A percentile compares a stretch with the other conserved stretches of the same genome.
Evolutionary conservation across 2,797 vertebrate genomes (phyloP).

Genomic region (Ctenochaetus hawaiiensis): DNA sequence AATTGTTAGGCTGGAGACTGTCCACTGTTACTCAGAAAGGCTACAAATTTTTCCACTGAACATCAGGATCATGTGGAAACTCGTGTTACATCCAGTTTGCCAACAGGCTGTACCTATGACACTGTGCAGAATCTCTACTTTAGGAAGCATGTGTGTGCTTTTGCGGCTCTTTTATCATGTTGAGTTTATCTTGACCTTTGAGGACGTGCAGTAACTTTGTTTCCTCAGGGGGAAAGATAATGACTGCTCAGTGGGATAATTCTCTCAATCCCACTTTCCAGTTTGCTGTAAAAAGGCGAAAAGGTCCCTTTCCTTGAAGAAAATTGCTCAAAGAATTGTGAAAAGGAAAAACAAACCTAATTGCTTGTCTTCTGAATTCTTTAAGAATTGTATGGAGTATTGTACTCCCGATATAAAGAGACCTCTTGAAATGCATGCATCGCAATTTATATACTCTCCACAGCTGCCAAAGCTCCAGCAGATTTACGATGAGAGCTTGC

Average conservation of each 20-base stretch:
- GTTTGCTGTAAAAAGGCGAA: not conserved
- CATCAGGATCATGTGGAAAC: constrained; percentile 40
- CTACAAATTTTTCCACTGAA: constrained; percentile 44
- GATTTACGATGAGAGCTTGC: constrained; percentile 74
- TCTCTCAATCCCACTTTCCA: constrained; percentile 20
- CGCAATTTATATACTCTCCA: constrained; percentile 8
- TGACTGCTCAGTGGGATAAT: constrained; percentile 6
- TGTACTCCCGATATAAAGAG: constrained; percentile 34
- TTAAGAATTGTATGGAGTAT: constrained; percentile 20
- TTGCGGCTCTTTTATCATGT: constrained; percentile 1
- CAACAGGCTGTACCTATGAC: constrained; percentile 16
- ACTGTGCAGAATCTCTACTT: constrained; percentile 29
- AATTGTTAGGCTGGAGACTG: constrained; percentile 26
- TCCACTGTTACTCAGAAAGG: constrained; percentile 31
- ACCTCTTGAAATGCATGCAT: constrained; percentile 46
- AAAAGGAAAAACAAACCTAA: constrained; percentile 12
- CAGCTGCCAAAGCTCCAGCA: constrained; percentile 59
- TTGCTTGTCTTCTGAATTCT: constrained; percentile 17
- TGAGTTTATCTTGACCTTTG: constrained; percentile 7
- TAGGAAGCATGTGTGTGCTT: constrained; percentile 11
- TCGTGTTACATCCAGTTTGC: constrained; percentile 21
- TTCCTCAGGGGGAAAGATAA: constrained; percentile 10
- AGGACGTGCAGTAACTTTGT: not conserved
- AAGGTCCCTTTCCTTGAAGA: not conserved
- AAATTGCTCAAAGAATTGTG: not conserved